Evolutionary conservation across 2,888 invertebrate genomes (phyloP), one percentile per base, ranked within the genome.

Genomic region (Pachliopta kotzebuea): DNA sequence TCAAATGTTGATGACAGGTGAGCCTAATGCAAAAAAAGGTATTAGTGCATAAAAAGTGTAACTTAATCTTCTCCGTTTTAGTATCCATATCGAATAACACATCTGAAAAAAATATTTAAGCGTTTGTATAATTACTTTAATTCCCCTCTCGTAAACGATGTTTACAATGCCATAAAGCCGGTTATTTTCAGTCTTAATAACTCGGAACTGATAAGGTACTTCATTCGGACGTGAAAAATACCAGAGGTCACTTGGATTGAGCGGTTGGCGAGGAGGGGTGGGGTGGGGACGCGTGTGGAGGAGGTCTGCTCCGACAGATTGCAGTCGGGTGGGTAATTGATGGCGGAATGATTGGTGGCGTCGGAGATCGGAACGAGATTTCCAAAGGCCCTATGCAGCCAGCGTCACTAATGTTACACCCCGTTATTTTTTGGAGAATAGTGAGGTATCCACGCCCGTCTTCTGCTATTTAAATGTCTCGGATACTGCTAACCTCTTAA

Each of bases 321-420:
- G 74, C 70, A 71, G 72, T 71, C 69, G 78, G 79, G 81, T 82
- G 76, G 80, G 80, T 79, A 80, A 83, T 81, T 84, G 80, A 86
- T 85, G 80, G 74, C 62, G 62, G 75, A 77, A 81, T 85, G 85
- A 86, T 85, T 84, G 79, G 74, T 69, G 70, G 74, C 72, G 72
- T 37, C 69, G 68, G 69, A 72, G 70, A 76, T 74, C 73, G 72
- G 71, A 72, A 69, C 65, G 69, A 69, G 71, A 74, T 73, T 75
- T 76, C 74, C 73, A 71, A 74, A 76, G 78, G 81, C 80, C 58
- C 79, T 80, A 75, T 79, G 80, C 76, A 74, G 79, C 73, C 70
- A 63, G 63, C 71, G 72, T 81, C 78, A 79, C 52, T 53, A 52
- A 53, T 53, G 42, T 58, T 45, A 37, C 42, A 57, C 45, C 45